A percentile compares a stretch with the other conserved stretches of the same genome.
Evolutionary conservation across 2,113 vertebrate species (phyloP).

Genomic region (Campylomormyrus numenius): DNA sequence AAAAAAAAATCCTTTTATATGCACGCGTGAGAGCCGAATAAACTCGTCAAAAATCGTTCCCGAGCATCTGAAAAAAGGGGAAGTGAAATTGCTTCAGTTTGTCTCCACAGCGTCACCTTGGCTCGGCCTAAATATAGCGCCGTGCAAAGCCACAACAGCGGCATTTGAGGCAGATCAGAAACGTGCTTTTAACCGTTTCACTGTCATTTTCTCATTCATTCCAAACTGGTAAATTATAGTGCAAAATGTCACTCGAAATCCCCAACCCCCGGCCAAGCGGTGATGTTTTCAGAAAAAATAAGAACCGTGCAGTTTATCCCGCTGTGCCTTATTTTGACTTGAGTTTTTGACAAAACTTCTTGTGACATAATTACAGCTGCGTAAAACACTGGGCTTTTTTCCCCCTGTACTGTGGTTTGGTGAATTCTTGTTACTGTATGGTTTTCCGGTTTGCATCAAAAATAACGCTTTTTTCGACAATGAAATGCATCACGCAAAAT

Average conservation of each 20-base stretch:
- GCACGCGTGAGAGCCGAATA: neutral
- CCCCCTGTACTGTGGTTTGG: neutral
- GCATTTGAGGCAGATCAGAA: slow-evolving; percentile 75
- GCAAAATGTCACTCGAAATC: slow-evolving; percentile 68
- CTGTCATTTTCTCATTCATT: slow-evolving; percentile 72
- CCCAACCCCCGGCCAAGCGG: slow-evolving; percentile 22
- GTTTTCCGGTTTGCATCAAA: neutral
- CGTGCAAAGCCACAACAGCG: slow-evolving; percentile 59
- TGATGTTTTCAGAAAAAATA: slow-evolving; percentile 25
- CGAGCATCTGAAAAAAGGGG: slow-evolving; percentile 10
- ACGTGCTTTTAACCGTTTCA: slow-evolving; percentile 68
- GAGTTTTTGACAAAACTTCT: neutral
- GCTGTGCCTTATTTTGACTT: neutral
- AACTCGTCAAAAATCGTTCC: neutral
- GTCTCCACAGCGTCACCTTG: slow-evolving; percentile 52
- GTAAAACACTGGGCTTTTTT: neutral
- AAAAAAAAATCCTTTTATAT: neutral
- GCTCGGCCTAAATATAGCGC: slow-evolving; percentile 60
- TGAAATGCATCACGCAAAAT: neutral
- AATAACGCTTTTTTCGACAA: neutral
- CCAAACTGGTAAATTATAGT: slow-evolving; percentile 73
- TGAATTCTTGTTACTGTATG: neutral
- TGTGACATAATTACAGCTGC: neutral
- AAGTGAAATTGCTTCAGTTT: slow-evolving; percentile 44
- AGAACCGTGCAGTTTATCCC: neutral